Evolutionary conservation across 2,113 vertebrate species (phyloP).

Genomic region (Girardinichthys multiradiatus): DNA sequence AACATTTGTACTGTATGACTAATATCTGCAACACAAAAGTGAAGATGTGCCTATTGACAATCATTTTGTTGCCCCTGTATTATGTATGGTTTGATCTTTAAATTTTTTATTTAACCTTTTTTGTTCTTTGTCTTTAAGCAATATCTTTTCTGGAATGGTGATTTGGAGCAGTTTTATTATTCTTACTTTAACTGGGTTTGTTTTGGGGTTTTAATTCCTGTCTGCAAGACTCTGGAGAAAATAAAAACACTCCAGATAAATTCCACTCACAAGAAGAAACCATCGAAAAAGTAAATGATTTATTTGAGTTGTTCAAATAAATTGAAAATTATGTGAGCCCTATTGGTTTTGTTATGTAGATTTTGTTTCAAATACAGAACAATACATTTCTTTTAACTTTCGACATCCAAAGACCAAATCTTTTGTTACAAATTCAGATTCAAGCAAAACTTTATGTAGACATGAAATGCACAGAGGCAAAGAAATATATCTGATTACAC

Average conservation of each 20-base stretch:
- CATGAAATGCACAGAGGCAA: neutral
- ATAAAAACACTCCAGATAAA: too few relatives aligned
- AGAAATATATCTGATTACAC: neutral
- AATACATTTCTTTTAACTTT: neutral
- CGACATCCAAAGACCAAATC: neutral
- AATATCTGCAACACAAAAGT: slow-evolving; percentile 29
- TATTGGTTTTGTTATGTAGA: neutral
- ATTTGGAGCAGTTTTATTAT: slow-evolving; percentile 1
- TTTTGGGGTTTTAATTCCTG: neutral
- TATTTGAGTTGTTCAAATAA: slow-evolving; percentile 59
- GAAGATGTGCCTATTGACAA: slow-evolving; percentile 50
- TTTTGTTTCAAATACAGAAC: neutral
- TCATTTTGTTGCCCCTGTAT: slow-evolving; percentile 17
- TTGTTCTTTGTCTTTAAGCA: slow-evolving; percentile 11
- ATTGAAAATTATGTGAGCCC: neutral
- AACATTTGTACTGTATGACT: slow-evolving; percentile 12
- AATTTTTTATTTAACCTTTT: slow-evolving; percentile 3
- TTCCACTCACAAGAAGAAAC: neutral
- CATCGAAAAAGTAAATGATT: slow-evolving; percentile 9
- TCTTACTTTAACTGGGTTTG: neutral
- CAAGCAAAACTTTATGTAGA: neutral
- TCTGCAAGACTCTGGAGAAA: neutral
- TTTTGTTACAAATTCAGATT: neutral
- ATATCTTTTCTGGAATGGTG: neutral
- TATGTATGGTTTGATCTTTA: slow-evolving; percentile 4